A percentile compares a stretch with the other conserved stretches of the same genome.
phyloP scores from a whole-genome alignment of 2,797 vertebrate species.

The Ceyx erithaca region DNA sequence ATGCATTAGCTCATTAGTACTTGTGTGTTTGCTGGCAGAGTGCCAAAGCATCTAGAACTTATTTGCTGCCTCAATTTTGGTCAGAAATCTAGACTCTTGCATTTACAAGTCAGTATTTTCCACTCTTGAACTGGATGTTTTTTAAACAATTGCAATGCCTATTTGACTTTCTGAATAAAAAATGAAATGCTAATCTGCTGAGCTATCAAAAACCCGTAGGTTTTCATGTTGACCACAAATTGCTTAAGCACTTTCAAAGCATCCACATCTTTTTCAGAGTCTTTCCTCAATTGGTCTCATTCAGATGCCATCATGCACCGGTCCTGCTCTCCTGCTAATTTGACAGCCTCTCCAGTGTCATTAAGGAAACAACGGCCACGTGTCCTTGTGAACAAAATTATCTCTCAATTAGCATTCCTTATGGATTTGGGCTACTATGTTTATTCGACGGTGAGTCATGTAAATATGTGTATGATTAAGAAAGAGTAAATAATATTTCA shows the following conservation, averaged over 20 bases:
- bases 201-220: fast-evolving
- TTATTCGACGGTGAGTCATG: neutral
- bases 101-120: neutral
- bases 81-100: neutral
- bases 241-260: neutral
- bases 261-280: neutral
- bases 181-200: neutral
- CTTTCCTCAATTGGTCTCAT: neutral
- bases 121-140: neutral
- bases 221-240: neutral
- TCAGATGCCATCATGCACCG: neutral
- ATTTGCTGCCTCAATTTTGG: neutral
- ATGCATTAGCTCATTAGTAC: neutral
- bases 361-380: neutral
- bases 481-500: neutral
- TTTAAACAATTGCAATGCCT: neutral
- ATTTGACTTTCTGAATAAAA: neutral
- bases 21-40: neutral
- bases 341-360: neutral
- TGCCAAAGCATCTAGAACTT: neutral
- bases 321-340: neutral
- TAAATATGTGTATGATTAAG: neutral
- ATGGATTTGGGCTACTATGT: neutral
- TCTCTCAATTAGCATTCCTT: neutral
- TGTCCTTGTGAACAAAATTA: neutral